A percentile compares a stretch with the other conserved stretches of the same genome.
Evolutionary conservation across 2,888 invertebrate species (phyloP).

Genomic region (Sarcophaga variegata): DNA sequence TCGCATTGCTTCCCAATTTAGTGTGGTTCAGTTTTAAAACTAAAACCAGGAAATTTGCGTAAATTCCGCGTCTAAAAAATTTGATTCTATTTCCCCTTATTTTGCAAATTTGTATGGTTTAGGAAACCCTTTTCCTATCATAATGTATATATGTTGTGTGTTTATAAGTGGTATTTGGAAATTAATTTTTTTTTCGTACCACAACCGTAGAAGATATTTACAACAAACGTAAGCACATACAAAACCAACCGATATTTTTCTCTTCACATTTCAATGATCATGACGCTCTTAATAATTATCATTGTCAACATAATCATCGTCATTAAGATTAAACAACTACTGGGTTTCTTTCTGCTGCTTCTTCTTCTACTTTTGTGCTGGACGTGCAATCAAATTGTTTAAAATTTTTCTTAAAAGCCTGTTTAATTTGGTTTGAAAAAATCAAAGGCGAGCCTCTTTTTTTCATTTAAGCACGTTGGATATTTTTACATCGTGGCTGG

Average conservation of each 20-base stretch:
- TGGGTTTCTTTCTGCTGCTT: not conserved
- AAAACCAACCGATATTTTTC: not conserved
- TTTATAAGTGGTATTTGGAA: not conserved
- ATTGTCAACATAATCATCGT: slow-evolving; percentile 8
- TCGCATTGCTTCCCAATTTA: no score
- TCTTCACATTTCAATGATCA: slow-evolving; percentile 7
- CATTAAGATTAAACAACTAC: slow-evolving; percentile 7
- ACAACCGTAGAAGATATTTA: not conserved
- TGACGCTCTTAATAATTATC: not conserved
- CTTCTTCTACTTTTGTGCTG: no score
- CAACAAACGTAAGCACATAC: slow-evolving; percentile 10
- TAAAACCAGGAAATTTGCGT: no score
- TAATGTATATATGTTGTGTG: not conserved
- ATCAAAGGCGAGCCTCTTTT: slow-evolving; percentile 44
- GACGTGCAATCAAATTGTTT: not conserved
- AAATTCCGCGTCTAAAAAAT: no score
- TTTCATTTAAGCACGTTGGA: not conserved
- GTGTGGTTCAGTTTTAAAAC: no score
- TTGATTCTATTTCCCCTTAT: no score
- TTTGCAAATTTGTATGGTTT: no score
- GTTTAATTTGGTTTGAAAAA: slow-evolving; percentile 36
- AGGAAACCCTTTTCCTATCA: no score
- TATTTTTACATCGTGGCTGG: not conserved
- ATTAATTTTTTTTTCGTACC: not conserved
- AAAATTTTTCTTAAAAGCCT: not conserved